phyloP scores from a whole-genome alignment of 1,140 invertebrate genomes.

The Leptinotarsa texana region DNA sequence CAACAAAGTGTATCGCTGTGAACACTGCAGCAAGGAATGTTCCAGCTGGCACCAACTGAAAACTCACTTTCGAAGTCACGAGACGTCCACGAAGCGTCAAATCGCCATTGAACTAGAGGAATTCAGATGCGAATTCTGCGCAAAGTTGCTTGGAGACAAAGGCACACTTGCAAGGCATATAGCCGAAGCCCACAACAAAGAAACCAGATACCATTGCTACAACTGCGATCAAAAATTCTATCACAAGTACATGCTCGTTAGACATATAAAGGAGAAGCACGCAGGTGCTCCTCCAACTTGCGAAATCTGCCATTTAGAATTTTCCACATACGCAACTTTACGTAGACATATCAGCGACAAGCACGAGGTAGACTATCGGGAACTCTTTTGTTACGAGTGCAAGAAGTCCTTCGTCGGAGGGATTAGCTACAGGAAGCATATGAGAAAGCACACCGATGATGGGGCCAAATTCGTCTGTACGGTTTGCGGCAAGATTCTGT shows the following conservation, averaged over 20 bases:
- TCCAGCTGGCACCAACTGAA: not conserved
- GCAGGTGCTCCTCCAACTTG: not conserved
- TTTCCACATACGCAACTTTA: not conserved
- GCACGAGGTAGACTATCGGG: not conserved
- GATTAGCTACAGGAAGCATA: constrained; percentile 58
- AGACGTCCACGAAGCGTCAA: not conserved
- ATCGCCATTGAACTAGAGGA: not conserved
- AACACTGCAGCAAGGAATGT: constrained; percentile 5
- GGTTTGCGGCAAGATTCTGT: constrained; percentile 73
- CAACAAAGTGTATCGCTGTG: constrained; percentile 2
- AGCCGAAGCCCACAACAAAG: not conserved
- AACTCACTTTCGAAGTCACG: not conserved
- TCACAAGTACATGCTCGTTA: not conserved
- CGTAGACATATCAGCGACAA: constrained; percentile 1
- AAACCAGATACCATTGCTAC: not conserved
- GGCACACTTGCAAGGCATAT: constrained; percentile 4
- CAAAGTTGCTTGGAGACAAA: not conserved
- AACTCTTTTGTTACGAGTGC: constrained; percentile 56
- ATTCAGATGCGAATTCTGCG: constrained; percentile 6
- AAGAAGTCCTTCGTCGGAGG: constrained; percentile 61
- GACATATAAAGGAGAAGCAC: constrained; percentile 8
- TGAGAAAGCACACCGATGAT: constrained; percentile 57
- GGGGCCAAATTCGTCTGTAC: constrained; percentile 59
- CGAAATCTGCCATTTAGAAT: not conserved
- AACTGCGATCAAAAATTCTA: constrained; percentile 30